Evolutionary conservation across 2,113 vertebrate species (phyloP).

Genomic region (Lutjanus erythropterus): DNA sequence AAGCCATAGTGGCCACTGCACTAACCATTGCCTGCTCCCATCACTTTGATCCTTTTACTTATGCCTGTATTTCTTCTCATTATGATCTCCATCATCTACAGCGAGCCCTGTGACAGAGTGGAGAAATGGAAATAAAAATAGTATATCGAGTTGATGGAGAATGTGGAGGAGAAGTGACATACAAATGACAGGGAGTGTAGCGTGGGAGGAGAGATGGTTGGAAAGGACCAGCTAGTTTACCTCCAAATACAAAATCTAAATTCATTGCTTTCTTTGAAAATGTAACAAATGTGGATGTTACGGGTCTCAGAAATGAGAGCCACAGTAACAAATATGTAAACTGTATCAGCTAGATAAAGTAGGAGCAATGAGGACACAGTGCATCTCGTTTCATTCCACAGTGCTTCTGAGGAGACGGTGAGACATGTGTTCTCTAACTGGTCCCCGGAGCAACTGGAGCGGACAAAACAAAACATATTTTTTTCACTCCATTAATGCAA

Average conservation of each 20-base stretch:
- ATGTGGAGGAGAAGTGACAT: slow-evolving; percentile 16
- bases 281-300: not conserved
- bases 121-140: slow-evolving; percentile 13
- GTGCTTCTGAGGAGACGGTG: too few relatives aligned
- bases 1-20: not conserved
- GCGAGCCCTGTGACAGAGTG: not conserved
- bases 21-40: slow-evolving; percentile 14
- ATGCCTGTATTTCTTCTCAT: not conserved
- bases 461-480: too few relatives aligned
- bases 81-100: slow-evolving; percentile 11
- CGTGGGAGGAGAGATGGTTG: not conserved
- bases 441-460: too few relatives aligned
- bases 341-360: too few relatives aligned
- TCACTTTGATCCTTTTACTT: slow-evolving; percentile 26
- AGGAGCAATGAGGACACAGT: too few relatives aligned
- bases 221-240: not conserved
- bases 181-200: slow-evolving; percentile 1
- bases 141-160: slow-evolving; percentile 20
- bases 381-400: too few relatives aligned
- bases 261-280: not conserved
- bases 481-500: too few relatives aligned
- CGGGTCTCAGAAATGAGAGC: too few relatives aligned
- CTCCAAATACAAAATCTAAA: slow-evolving; percentile 1
- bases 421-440: too few relatives aligned
- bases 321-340: too few relatives aligned